Evolutionary conservation across 2,888 invertebrate genomes (phyloP).

Genomic region (Urechis unicinctus): DNA sequence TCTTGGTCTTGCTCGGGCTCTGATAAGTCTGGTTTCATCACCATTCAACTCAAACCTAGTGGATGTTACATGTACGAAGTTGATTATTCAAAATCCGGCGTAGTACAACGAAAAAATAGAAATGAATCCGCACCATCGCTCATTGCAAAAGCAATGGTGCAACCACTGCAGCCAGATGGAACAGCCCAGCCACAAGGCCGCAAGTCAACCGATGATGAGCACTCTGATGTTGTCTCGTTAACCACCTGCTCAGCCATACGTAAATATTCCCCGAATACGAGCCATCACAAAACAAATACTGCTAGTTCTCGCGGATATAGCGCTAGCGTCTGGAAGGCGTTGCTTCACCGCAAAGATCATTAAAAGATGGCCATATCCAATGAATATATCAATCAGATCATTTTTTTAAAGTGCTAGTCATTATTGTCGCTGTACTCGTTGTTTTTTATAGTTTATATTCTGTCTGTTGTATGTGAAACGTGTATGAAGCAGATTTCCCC

Average conservation of each 20-base stretch:
- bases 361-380: neutral
- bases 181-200: neutral
- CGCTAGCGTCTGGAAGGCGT: neutral
- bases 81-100: no score
- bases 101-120: no score
- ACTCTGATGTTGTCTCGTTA: neutral
- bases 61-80: constrained; percentile 12
- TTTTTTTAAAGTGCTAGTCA: constrained; percentile 45
- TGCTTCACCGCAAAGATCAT: neutral
- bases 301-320: neutral
- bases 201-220: no score
- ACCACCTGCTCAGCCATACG: neutral
- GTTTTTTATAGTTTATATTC: constrained; percentile 40
- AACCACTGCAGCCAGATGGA: neutral
- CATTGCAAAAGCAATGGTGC: neutral
- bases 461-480: constrained; percentile 32
- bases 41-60: constrained; percentile 8
- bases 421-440: constrained; percentile 48
- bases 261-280: no score
- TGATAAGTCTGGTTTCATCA: constrained; percentile 1
- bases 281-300: no score
- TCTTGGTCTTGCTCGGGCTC: neutral
- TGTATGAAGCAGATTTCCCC: constrained; percentile 32
- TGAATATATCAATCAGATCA: constrained; percentile 5
- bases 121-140: neutral